A percentile compares a stretch with the other conserved stretches of the same genome.
phyloP scores from a whole-genome alignment of 2,888 invertebrate genomes.

The Drosophila nigricruria region DNA sequence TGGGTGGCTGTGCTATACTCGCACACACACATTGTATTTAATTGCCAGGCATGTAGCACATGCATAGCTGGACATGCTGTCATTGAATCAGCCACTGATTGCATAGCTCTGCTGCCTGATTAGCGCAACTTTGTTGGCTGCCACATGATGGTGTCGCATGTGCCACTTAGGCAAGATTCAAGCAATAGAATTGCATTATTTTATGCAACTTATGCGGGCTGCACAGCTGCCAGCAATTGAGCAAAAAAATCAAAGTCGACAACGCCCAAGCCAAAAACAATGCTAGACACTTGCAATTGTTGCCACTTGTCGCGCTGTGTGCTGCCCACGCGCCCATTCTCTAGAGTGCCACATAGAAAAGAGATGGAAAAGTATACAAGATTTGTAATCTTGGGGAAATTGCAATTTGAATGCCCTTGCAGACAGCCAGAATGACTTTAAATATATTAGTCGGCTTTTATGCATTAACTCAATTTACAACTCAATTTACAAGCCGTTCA shows the following conservation, averaged over 20 bases:
- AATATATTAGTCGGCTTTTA: not conserved
- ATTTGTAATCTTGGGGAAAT: not conserved
- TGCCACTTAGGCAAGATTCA: slow-evolving; percentile 3
- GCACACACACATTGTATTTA: slow-evolving; percentile 38
- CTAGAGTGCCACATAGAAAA: not conserved
- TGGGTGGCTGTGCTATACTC: not conserved
- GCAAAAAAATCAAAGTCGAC: slow-evolving; percentile 20
- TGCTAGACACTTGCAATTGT: slow-evolving; percentile 64
- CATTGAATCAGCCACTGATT: slow-evolving; percentile 59
- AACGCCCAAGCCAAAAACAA: slow-evolving; percentile 37
- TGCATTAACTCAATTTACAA: not conserved
- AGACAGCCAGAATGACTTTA: too few species aligned
- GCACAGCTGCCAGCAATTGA: slow-evolving; percentile 10
- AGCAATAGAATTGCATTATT: slow-evolving; percentile 4
- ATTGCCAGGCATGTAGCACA: slow-evolving; percentile 24
- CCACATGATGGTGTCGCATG: slow-evolving; percentile 8
- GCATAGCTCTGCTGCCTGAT: slow-evolving; percentile 51
- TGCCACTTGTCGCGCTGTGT: slow-evolving; percentile 61
- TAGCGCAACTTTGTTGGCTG: slow-evolving; percentile 58
- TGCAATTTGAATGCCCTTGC: slow-evolving; percentile 13
- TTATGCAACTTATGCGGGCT: slow-evolving; percentile 3
- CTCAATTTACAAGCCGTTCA: too few species aligned
- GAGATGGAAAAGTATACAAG: not conserved
- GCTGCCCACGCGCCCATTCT: slow-evolving; percentile 41
- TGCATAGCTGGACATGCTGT: slow-evolving; percentile 32